These are phyloP conservation scores for Eonycteris spelaea DNA, from an alignment of 2,113 vertebrate genomes.

Conservation along the genomic window DNA sequence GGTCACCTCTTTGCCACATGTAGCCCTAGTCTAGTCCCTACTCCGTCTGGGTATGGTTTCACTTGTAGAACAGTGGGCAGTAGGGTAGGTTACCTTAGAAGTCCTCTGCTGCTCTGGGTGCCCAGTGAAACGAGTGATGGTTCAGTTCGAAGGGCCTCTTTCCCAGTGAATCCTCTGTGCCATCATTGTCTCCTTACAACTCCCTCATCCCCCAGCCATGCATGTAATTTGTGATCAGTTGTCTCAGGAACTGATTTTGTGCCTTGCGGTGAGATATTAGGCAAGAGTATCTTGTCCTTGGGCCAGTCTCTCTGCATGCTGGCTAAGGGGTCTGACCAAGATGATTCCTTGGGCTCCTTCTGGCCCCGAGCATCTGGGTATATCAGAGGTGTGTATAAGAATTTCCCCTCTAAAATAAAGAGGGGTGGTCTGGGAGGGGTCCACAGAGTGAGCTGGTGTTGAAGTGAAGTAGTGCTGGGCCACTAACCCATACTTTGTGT, in stretches of 20 bases:
- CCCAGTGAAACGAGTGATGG: neutral
- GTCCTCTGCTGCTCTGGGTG: neutral
- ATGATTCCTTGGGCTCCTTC: neutral
- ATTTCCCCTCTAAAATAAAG: neutral
- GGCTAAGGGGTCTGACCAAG: neutral
- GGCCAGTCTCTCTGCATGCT: neutral
- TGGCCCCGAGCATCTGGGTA: neutral
- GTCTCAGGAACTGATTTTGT: neutral
- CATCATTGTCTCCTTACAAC: neutral
- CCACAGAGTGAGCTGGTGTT: neutral
- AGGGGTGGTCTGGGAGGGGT: neutral
- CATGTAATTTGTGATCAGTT: neutral
- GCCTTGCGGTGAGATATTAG: neutral
- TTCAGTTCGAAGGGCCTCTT: neutral
- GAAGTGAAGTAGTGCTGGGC: neutral
- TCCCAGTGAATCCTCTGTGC: neutral
- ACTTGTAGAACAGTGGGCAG: neutral
- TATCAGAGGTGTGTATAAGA: neutral
- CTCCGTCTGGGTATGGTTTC: neutral
- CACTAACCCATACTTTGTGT: neutral
- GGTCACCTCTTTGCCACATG: neutral
- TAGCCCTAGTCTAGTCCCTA: neutral
- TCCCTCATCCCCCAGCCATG: neutral
- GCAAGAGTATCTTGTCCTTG: neutral
- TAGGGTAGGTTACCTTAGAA: neutral